Conservation (phyloP, 2,797 vertebrate genomes). For the Channallabes apus region DNA sequence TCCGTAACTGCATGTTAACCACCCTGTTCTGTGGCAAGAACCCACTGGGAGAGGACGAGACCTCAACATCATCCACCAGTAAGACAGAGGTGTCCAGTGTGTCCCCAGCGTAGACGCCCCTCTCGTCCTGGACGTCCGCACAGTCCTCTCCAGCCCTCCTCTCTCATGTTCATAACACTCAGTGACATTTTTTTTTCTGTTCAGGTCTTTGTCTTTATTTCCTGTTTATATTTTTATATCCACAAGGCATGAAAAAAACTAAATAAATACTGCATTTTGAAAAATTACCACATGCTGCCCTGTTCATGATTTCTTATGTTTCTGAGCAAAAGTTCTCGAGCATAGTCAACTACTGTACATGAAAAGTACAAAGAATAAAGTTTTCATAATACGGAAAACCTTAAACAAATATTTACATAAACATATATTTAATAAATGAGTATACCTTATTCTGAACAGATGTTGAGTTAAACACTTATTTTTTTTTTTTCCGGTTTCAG, state of each 20-base stretch:
- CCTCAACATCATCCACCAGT: conserved; percentile 75
- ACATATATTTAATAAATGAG: no score
- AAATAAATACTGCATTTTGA: conserved; percentile 45
- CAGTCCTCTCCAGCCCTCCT: neutral
- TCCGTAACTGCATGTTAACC: conserved; percentile 81
- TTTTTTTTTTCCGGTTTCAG: neutral
- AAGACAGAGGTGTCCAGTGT: conserved; percentile 82
- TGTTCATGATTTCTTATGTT: neutral
- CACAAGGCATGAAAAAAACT: conserved; percentile 28
- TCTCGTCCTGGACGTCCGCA: neutral
- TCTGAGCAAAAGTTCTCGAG: neutral
- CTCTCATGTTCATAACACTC: neutral
- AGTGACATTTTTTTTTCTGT: neutral
- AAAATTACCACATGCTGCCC: neutral
- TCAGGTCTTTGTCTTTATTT: conserved; percentile 9
- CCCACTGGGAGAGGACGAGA: conserved; percentile 77
- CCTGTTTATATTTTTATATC: conserved; percentile 51
- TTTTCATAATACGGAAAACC: no score
- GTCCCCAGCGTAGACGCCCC: conserved; percentile 65
- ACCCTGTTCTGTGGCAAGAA: conserved; percentile 79
- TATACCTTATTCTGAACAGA: neutral
- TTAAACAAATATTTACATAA: no score
- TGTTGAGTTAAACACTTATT: no score
- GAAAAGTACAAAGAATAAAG: neutral
- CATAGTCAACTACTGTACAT: neutral